Evolutionary conservation across 2,797 vertebrate genomes (phyloP).

Genomic region (Linurgus olivaceus): DNA sequence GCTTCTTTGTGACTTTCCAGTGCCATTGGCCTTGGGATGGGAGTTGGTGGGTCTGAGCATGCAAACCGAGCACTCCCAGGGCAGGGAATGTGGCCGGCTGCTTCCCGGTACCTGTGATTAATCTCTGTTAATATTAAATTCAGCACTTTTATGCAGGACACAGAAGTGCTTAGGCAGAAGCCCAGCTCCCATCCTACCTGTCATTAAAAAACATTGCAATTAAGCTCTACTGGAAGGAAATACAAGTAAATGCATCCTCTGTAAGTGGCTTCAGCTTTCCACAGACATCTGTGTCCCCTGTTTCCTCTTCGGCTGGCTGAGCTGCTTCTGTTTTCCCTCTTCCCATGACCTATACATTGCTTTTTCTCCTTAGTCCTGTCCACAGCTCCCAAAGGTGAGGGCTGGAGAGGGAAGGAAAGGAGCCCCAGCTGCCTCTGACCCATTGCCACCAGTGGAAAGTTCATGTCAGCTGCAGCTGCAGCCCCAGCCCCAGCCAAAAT

Average conservation of each 20-base stretch:
- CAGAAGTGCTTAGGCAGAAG: constrained; percentile 8
- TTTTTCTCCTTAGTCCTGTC: background rate
- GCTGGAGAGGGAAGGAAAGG: background rate
- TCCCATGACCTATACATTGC: background rate
- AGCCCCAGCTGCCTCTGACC: background rate
- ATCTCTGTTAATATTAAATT: constrained; percentile 1
- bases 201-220: background rate
- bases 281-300: background rate
- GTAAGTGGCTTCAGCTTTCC: constrained; percentile 16
- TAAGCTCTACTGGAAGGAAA: constrained; percentile 39
- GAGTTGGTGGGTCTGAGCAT: background rate
- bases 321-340: constrained; percentile 15
- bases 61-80: accelerated
- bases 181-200: background rate
- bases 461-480: background rate
- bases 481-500: background rate
- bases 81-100: background rate
- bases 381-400: accelerated
- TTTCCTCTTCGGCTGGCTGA: background rate
- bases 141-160: background rate
- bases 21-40: background rate
- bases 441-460: background rate
- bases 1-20: background rate
- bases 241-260: background rate
- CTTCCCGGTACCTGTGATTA: background rate